These are phyloP conservation scores for Herpetotheres cachinnans DNA, from an alignment of 2,113 vertebrate species.

Conservation along the genomic window DNA sequence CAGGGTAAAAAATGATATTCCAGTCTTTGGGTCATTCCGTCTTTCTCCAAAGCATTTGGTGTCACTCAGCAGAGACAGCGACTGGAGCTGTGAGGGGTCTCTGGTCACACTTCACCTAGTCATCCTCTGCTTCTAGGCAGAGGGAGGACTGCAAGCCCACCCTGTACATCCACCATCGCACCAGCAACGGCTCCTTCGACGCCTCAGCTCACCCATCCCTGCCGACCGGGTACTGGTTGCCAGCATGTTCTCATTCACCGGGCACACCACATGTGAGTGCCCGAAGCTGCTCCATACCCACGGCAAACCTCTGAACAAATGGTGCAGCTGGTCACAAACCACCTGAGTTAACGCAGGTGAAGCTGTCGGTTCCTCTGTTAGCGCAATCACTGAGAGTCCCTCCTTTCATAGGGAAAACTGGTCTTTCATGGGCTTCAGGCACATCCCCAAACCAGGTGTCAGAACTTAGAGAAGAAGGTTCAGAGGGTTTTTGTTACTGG, in stretches of 20 bases:
- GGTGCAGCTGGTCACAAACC: neutral
- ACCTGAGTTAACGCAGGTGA: neutral
- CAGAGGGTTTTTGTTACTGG: neutral
- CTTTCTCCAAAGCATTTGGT: neutral
- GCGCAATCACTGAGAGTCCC: neutral
- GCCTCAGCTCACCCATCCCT: neutral
- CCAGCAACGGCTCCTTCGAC: neutral
- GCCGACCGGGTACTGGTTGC: accelerated
- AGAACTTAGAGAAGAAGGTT: neutral
- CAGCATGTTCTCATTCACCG: neutral
- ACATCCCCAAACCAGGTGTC: neutral
- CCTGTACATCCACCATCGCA: neutral
- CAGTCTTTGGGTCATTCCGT: neutral
- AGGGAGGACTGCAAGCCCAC: neutral
- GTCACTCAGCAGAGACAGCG: neutral
- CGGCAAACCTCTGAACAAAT: neutral
- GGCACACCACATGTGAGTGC: neutral
- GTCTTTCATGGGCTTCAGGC: neutral
- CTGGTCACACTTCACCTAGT: neutral
- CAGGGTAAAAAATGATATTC: neutral
- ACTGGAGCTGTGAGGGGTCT: neutral
- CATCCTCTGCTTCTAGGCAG: neutral
- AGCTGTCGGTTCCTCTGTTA: neutral
- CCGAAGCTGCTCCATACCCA: accelerated
- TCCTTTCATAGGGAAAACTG: neutral